Evolutionary conservation across 2,888 invertebrate species (phyloP).

Genomic region (Drosophila mimetica): DNA sequence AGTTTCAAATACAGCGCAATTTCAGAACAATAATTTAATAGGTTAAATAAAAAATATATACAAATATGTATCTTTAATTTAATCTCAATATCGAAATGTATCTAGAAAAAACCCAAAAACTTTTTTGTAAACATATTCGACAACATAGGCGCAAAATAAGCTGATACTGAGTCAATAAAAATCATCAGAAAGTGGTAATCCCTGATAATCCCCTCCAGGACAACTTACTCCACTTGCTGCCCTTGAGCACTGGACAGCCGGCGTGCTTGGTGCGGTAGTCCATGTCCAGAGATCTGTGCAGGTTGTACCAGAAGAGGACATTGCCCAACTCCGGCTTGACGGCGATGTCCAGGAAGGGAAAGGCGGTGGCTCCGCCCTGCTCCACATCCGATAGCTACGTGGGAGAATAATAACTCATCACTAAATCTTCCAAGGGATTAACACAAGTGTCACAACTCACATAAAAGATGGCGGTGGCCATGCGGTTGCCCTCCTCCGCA

Average conservation of each 20-base stretch:
- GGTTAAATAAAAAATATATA: too few relatives aligned
- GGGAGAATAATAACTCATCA: background rate
- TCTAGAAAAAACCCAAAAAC: too few relatives aligned
- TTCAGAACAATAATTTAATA: too few relatives aligned
- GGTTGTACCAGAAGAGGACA: constrained; percentile 97
- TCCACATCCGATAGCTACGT: constrained; percentile 96
- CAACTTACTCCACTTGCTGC: constrained; percentile 96
- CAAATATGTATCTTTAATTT: too few relatives aligned
- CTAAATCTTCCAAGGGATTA: constrained; percentile 54
- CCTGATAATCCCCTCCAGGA: background rate
- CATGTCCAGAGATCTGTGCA: constrained; percentile 96
- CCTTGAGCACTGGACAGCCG: constrained; percentile 97
- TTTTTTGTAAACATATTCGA: too few relatives aligned
- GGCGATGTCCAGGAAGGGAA: constrained; percentile 93
- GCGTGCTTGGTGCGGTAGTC: constrained; percentile 96
- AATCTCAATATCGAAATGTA: too few relatives aligned
- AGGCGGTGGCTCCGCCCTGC: constrained; percentile 98
- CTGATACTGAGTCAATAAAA: too few relatives aligned
- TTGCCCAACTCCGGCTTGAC: constrained; percentile 95
- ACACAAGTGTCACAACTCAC: constrained; percentile 87
- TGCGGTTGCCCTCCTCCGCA: constrained; percentile 93
- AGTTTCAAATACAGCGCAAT: too few relatives aligned
- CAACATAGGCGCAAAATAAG: too few relatives aligned
- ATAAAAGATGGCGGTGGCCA: constrained; percentile 97
- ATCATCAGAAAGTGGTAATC: too few relatives aligned